These are phyloP conservation scores for Holothuria glaberrima DNA, from an alignment of 35 echinoderm and acorn worm species.

Conservation along the genomic window DNA sequence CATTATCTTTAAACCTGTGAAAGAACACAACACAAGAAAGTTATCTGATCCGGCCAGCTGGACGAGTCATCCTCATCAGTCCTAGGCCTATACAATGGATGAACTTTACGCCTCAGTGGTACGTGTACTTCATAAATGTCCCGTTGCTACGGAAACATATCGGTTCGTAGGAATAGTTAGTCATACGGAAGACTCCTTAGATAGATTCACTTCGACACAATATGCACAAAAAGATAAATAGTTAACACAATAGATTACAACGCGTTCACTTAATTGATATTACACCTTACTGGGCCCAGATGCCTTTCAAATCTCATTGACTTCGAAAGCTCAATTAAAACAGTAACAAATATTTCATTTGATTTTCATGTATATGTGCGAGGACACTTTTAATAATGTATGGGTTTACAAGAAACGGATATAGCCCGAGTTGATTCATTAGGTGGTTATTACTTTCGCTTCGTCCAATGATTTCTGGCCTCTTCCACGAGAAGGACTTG, in stretches of 20 bases:
- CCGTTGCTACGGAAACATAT: slow-evolving; percentile 28
- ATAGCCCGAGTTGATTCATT: slow-evolving; percentile 25
- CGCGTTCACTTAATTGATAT: slow-evolving; percentile 43
- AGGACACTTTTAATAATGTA: slow-evolving; percentile 45
- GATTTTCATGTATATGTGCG: slow-evolving; percentile 49
- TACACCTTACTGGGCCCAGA: slow-evolving; percentile 47
- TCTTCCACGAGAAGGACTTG: too few species aligned
- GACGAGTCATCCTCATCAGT: too few species aligned
- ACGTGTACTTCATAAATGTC: slow-evolving; percentile 35
- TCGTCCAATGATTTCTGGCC: slow-evolving; percentile 4
- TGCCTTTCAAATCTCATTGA: slow-evolving; percentile 38
- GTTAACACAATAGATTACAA: slow-evolving; percentile 44
- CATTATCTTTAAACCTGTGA: too few species aligned
- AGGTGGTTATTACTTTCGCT: slow-evolving; percentile 43
- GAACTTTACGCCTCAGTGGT: slow-evolving; percentile 20
- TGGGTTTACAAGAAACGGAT: slow-evolving; percentile 37
- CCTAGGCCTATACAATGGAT: background rate
- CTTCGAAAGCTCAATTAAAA: slow-evolving; percentile 37
- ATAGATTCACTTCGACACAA: background rate
- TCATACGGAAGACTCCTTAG: slow-evolving; percentile 11
- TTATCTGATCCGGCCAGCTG: too few species aligned
- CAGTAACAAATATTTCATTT: slow-evolving; percentile 46
- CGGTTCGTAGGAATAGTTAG: background rate
- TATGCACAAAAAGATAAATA: slow-evolving; percentile 37
- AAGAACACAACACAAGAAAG: too few species aligned